Percentiles rank a stretch among this genome's conserved stretches.
Evolutionary conservation across 2,888 invertebrate species (phyloP).

Genomic region (Melieria omissa): DNA sequence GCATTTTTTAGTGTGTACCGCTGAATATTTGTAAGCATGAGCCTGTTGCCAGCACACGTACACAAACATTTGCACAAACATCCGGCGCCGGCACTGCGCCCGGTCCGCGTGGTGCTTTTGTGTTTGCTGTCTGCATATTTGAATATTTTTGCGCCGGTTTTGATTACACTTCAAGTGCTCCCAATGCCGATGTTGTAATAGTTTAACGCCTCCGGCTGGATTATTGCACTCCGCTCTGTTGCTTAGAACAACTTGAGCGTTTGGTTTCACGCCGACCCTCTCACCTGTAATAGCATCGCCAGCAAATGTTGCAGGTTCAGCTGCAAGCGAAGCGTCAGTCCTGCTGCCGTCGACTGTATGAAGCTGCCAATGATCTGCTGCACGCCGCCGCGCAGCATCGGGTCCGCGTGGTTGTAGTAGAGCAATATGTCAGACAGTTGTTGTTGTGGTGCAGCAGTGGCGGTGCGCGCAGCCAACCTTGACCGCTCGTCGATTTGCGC

Average conservation of each 20-base stretch:
- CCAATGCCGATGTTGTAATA: too few species aligned
- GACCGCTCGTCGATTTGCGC: slow-evolving; percentile 20
- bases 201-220: background rate
- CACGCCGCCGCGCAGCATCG: slow-evolving; percentile 64
- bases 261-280: slow-evolving; percentile 36
- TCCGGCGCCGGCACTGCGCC: too few species aligned
- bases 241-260: slow-evolving; percentile 14
- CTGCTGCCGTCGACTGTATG: slow-evolving; percentile 55
- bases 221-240: background rate
- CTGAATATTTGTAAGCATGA: too few species aligned
- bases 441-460: slow-evolving; percentile 34
- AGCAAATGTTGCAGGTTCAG: slow-evolving; percentile 60
- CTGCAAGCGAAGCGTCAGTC: slow-evolving; percentile 47
- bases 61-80: background rate
- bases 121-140: slow-evolving; percentile 7
- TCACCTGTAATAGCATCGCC: slow-evolving; percentile 63
- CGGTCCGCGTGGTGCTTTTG: too few species aligned
- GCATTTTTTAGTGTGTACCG: too few species aligned
- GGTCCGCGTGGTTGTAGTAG: slow-evolving; percentile 64
- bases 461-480: background rate
- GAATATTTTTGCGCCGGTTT: slow-evolving; percentile 20
- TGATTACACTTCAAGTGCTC: too few species aligned
- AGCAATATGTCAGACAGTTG: slow-evolving; percentile 60
- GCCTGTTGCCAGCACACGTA: background rate
- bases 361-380: slow-evolving; percentile 65